Base-by-base conservation (phyloP, 2,797 vertebrate species). In the Crenichthys baileyi region DNA sequence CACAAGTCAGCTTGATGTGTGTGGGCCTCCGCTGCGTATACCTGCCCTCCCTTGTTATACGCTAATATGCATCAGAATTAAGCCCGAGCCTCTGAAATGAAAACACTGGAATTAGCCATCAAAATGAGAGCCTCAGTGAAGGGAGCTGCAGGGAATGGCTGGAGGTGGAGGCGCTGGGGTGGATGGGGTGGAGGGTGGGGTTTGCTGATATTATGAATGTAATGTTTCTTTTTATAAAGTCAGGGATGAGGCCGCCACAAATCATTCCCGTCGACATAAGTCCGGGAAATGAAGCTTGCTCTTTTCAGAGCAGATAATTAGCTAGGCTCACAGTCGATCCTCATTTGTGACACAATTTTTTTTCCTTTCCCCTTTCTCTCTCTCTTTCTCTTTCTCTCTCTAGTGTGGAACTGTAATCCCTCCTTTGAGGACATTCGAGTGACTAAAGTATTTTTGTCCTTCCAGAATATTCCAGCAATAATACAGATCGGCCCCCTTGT, bases 291-390 rank as follows among this genome's bases (percentile, higher is more conserved):
- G 93, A 93, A 93, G 88, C 90, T 92, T 84, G 90, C 89, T 90
- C 90, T 94, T 94, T 95, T 94, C 93, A 94, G 82, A 86, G 68
- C 81, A 87, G 90, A 94, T 95, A 96, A 96, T 96, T 96, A 95
- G 92, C 87, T 82, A 48, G 88, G 89, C 91, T 95, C 94, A 95
- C 94, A 95, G 95, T 90, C 87, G 81, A 93, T 94, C 92, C 93
- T 92, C 82, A 86, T 90, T 92, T 88, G 85, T 87, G 89, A 88
- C 84, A 84, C 80, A 3, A 79, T 60, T 75, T 78, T 81, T 79
- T 80, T 82, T 29, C n/a, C 71, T 75, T 76, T 77, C 24, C 55
- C 61, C 41, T 70, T 46, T 46, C 11, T 36, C 63, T 41, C 63
- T 22, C 16, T 63, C 63, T 53, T 4, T 39, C n/a, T n/a, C 61